Base-by-base conservation (phyloP, 2,113 vertebrate genomes). In the Piaya cayana region DNA sequence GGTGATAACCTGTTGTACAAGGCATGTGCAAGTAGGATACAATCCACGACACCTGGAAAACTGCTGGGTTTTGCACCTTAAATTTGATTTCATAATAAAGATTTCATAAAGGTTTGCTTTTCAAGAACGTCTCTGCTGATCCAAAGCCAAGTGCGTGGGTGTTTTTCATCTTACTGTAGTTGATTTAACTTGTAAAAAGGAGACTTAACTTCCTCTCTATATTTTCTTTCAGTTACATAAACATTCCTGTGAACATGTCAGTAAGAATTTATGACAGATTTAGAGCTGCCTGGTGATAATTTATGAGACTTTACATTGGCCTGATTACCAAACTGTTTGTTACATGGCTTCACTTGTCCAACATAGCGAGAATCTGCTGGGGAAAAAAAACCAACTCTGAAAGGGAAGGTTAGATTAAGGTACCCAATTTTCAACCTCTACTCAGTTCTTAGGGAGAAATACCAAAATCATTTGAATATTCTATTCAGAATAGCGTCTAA, bases 221-320 rank as follows among this genome's bases (percentile, higher is more conserved):
- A 80, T 90, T 80, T 95, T 83, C 62, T 80, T 74, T 80, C 59
- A 78, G 84, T 97, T 95, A 94, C 65, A 94, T 96, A 92, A 97
- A 91, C 94, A 93, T 84, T 89, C 39, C 72, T 95, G 72, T 68
- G 65, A 95, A 74, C 52, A 76, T 95, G 80, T 43, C 80, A 39
- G 86, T 93, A 91, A 91, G 72, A 86, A 78, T 39, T 92, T 92
- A 34, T 86, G 96, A 94, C 92, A 95, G 91, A 95, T 96, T 92
- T 93, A 81, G 94, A 91, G 62, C 91, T 96, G 80, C 74, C 72
- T 92, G 43, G 92, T 93, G 94, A 64, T 88, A 96, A 96, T 89
- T 92, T 95, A 95, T 92, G 92, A 89, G 65, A 85, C 62, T 92
- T 80, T 71, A 82, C 78, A 71, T 65, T 91, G 94, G 83, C 88